Conservation (phyloP, 1,140 invertebrate genomes). For the Portunus trituberculatus region DNA sequence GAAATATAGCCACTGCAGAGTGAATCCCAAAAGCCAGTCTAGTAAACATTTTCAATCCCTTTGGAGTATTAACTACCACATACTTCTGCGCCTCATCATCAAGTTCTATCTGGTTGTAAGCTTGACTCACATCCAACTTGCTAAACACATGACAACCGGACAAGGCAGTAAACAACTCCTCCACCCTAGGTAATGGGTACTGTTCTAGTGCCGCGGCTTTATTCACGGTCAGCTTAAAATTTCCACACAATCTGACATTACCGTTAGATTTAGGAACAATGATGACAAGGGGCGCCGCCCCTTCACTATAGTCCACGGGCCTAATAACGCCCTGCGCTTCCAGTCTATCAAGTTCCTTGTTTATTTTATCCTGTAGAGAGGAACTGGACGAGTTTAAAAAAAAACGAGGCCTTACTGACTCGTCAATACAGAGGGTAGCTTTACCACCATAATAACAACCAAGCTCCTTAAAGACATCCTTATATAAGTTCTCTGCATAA, state of each 20-base stretch:
- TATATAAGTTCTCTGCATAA: too few species aligned
- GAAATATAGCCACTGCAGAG: too few species aligned
- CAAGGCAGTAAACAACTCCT: background rate
- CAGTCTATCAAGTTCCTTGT: too few species aligned
- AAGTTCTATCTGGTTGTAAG: background rate
- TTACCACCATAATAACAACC: too few species aligned
- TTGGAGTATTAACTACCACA: background rate
- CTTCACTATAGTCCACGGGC: too few species aligned
- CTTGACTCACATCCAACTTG: background rate
- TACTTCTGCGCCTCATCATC: background rate
- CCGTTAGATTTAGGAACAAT: background rate
- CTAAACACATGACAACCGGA: background rate
- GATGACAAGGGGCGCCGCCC: background rate
- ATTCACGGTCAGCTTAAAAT: background rate
- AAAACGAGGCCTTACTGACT: background rate
- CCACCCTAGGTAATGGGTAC: background rate
- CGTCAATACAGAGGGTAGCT: too few species aligned
- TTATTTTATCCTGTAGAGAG: background rate
- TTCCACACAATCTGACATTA: background rate
- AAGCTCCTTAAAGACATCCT: too few species aligned
- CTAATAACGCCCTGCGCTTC: background rate
- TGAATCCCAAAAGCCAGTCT: too few species aligned
- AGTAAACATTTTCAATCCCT: too few species aligned
- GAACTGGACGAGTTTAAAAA: background rate
- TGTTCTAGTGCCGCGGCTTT: background rate